Evolutionary conservation across 1,140 invertebrate species (phyloP).

Genomic region (Drosophila teissieri): DNA sequence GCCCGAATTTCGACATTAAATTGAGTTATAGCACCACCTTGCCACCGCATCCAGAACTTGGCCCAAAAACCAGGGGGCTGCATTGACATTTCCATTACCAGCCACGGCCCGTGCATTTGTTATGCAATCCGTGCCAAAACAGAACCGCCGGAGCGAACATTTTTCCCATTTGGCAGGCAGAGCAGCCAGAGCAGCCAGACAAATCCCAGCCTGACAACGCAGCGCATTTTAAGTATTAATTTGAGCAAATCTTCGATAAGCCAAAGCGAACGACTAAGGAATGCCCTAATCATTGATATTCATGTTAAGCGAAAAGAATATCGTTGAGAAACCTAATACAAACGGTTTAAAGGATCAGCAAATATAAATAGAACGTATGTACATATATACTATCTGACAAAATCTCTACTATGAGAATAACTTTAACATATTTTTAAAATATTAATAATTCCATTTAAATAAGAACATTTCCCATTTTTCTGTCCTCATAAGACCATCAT

Average conservation of each 20-base stretch:
- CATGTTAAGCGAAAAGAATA: too few species aligned
- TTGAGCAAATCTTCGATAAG: slow-evolving; percentile 39
- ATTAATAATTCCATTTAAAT: too few species aligned
- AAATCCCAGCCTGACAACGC: slow-evolving; percentile 76
- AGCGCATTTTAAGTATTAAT: slow-evolving; percentile 77
- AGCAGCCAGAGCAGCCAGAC: slow-evolving; percentile 67
- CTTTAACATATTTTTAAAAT: not conserved
- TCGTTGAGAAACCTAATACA: too few species aligned
- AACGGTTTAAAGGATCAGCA: too few species aligned
- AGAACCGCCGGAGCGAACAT: slow-evolving; percentile 55
- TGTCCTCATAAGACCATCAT: too few species aligned
- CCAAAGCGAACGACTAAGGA: slow-evolving; percentile 5
- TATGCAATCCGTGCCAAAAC: slow-evolving; percentile 68
- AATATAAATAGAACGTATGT: too few species aligned
- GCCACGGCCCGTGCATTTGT: slow-evolving; percentile 48
- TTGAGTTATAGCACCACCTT: slow-evolving; percentile 31
- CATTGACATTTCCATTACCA: slow-evolving; percentile 8
- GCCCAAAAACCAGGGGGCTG: not conserved
- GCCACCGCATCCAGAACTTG: not conserved
- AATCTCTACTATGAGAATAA: too few species aligned
- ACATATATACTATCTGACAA: too few species aligned
- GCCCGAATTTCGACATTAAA: slow-evolving; percentile 37
- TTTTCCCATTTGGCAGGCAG: slow-evolving; percentile 70
- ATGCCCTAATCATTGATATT: too few species aligned
- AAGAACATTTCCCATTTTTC: too few species aligned